Evolutionary conservation across 2,888 invertebrate species (phyloP).

Genomic region (Limnephilus rhombicus): DNA sequence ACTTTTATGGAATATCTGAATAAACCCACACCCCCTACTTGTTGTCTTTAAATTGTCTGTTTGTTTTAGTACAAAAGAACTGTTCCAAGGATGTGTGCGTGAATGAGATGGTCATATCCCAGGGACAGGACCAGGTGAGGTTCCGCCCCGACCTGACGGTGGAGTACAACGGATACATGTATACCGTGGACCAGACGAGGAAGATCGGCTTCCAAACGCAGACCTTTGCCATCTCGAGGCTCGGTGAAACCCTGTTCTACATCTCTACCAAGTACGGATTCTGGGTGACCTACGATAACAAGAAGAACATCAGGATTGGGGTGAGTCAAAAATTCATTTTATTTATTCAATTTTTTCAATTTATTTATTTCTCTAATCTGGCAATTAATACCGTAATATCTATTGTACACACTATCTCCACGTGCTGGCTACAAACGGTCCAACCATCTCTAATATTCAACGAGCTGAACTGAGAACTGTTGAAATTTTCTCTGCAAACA

Average conservation of each 20-base stretch:
- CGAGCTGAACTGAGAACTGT: neutral
- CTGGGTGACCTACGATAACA: conserved; percentile 84
- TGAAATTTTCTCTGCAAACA: neutral
- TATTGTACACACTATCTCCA: no score
- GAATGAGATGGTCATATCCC: conserved; percentile 81
- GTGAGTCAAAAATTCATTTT: conserved; percentile 76
- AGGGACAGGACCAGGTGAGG: conserved; percentile 78
- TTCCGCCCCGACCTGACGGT: conserved; percentile 82
- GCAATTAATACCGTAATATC: no score
- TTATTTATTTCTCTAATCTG: neutral
- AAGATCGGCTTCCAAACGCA: conserved; percentile 80
- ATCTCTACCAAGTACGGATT: conserved; percentile 85
- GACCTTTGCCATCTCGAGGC: conserved; percentile 82
- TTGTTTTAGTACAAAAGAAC: conserved; percentile 79
- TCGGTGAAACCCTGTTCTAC: conserved; percentile 84
- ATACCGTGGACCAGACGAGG: conserved; percentile 79
- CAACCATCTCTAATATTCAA: neutral
- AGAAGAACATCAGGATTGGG: conserved; percentile 84
- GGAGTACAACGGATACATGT: conserved; percentile 83
- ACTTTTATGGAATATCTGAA: neutral
- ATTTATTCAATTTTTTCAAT: no score
- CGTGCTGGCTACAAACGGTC: neutral
- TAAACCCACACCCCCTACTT: neutral
- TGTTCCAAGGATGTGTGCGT: conserved; percentile 81
- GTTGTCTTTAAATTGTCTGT: neutral